A percentile compares a stretch with the other conserved stretches of the same genome.
phyloP scores from a whole-genome alignment of 2,797 vertebrate genomes.

The Ctenochaetus hawaiiensis region DNA sequence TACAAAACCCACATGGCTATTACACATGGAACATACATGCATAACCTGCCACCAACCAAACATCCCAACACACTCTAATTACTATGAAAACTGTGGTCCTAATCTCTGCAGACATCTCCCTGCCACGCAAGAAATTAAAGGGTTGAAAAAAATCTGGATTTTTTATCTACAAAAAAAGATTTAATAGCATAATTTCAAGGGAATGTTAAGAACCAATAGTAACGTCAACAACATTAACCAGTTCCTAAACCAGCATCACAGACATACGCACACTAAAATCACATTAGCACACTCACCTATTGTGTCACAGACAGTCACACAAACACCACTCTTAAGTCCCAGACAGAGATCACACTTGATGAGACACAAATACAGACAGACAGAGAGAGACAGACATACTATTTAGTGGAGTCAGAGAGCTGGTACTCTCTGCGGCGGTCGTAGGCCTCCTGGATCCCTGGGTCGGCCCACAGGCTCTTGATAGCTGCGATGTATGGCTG shows the following conservation, averaged over 20 bases:
- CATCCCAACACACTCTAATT: slow-evolving; percentile 27
- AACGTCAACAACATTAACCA: not conserved
- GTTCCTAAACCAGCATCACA: slow-evolving; percentile 27
- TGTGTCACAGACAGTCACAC: slow-evolving; percentile 11
- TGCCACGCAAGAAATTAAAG: not conserved
- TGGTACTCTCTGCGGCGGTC: slow-evolving; percentile 98
- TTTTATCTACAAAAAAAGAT: not conserved
- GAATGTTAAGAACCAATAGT: not conserved
- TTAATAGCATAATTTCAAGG: not conserved
- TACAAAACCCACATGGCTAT: slow-evolving; percentile 23
- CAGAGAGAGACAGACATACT: slow-evolving; percentile 86
- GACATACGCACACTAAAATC: not conserved
- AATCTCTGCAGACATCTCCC: slow-evolving; percentile 17
- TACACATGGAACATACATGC: not conserved
- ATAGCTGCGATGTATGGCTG: slow-evolving; percentile 92
- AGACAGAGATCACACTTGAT: slow-evolving; percentile 3
- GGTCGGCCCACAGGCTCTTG: slow-evolving; percentile 95
- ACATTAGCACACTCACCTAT: not conserved
- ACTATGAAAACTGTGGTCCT: slow-evolving; percentile 14
- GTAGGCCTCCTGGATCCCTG: slow-evolving; percentile 98
- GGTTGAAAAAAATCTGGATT: not conserved
- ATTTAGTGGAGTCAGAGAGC: slow-evolving; percentile 98
- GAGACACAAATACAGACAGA: slow-evolving; percentile 7
- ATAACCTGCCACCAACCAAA: slow-evolving; percentile 21
- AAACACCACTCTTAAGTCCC: slow-evolving; percentile 17